phyloP scores from a whole-genome alignment of 2,888 invertebrate genomes.

The Cerceris rybyensis region DNA sequence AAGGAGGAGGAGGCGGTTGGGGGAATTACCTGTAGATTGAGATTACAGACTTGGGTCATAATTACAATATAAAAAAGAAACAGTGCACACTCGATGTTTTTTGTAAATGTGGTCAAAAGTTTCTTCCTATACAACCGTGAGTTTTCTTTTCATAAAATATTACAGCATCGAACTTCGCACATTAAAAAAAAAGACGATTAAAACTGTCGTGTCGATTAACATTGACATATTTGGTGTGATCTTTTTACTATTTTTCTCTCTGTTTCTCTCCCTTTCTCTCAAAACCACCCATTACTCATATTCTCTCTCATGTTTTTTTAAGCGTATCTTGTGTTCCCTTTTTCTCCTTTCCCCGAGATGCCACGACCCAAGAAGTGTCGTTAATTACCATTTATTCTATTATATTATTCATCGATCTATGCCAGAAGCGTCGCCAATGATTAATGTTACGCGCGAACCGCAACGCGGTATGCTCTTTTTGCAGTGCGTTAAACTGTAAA shows the following conservation, averaged over 20 bases:
- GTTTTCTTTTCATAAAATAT: conserved; percentile 34
- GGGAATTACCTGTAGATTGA: conserved; percentile 34
- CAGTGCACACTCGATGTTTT: conserved; percentile 40
- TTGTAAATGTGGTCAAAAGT: conserved; percentile 28
- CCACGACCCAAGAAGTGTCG: background rate
- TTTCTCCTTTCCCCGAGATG: conserved; percentile 2
- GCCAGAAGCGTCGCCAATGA: conserved; percentile 13
- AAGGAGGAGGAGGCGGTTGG: background rate
- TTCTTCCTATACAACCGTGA: conserved; percentile 41
- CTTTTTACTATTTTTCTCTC: too few species aligned
- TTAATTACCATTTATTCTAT: background rate
- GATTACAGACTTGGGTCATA: conserved; percentile 42
- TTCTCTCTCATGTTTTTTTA: too few species aligned
- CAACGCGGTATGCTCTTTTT: background rate
- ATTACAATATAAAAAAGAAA: conserved; percentile 11
- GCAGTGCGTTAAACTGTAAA: conserved; percentile 25
- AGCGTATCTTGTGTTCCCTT: background rate
- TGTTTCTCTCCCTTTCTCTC: too few species aligned
- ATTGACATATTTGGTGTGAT: too few species aligned
- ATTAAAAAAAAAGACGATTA: background rate
- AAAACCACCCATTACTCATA: too few species aligned
- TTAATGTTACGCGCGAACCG: conserved; percentile 4
- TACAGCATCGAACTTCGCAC: background rate
- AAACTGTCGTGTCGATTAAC: background rate
- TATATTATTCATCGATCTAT: conserved; percentile 8